Evolutionary conservation across 2,113 vertebrate species (phyloP).

Genomic region (Oceanites oceanicus): DNA sequence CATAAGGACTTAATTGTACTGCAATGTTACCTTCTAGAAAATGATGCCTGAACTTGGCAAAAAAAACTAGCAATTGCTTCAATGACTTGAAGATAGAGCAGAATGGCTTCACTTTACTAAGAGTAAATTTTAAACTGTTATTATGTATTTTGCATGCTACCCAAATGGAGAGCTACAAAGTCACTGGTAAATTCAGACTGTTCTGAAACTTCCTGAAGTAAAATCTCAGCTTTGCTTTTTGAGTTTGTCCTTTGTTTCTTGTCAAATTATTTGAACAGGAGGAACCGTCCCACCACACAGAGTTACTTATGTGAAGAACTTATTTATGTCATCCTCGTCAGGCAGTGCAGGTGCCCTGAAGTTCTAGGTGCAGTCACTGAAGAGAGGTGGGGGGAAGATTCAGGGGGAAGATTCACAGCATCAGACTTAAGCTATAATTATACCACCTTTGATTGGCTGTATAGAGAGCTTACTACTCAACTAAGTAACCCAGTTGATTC

Average conservation of each 20-base stretch:
- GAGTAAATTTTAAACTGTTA: neutral
- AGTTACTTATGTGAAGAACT: neutral
- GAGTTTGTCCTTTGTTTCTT: neutral
- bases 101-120: neutral
- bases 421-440: neutral
- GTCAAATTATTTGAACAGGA: neutral
- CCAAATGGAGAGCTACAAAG: neutral
- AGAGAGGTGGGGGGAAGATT: neutral
- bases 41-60: neutral
- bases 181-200: neutral
- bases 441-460: fast-evolving
- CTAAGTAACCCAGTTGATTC: neutral
- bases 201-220: neutral
- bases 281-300: neutral
- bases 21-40: neutral
- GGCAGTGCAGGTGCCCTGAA: neutral
- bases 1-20: neutral
- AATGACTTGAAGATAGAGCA: neutral
- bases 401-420: neutral
- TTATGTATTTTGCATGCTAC: neutral
- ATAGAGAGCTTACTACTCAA: neutral
- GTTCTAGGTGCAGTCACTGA: neutral
- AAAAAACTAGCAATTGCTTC: neutral
- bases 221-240: neutral
- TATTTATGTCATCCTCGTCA: neutral